phyloP scores from a whole-genome alignment of 2,888 invertebrate species.

The Dasysyrphus albostriatus region DNA sequence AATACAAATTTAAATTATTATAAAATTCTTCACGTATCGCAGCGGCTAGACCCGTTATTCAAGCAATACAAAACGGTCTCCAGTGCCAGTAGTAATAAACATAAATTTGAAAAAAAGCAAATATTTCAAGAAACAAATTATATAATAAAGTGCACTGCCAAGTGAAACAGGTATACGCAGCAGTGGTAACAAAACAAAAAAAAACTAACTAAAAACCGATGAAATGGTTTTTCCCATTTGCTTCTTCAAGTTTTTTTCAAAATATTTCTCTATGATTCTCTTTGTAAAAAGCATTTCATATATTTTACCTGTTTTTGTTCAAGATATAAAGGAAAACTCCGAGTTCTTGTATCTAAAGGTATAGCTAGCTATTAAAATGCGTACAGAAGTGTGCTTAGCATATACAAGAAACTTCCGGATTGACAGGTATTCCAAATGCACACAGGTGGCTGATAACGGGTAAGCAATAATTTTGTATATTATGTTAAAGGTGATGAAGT shows the following conservation, averaged over 20 bases:
- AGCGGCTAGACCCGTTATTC: constrained; percentile 62
- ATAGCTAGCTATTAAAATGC: constrained; percentile 23
- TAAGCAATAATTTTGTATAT: constrained; percentile 27
- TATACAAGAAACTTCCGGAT: constrained; percentile 70
- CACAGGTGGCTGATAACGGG: constrained; percentile 48
- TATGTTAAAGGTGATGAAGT: neutral
- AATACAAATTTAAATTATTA: constrained; percentile 48
- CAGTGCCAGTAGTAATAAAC: constrained; percentile 40
- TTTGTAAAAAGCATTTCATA: constrained; percentile 36
- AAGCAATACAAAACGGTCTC: constrained; percentile 56
- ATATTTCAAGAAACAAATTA: constrained; percentile 56
- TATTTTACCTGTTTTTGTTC: constrained; percentile 60
- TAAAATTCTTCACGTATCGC: constrained; percentile 53
- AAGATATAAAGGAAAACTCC: constrained; percentile 38
- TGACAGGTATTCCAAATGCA: constrained; percentile 64
- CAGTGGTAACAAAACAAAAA: neutral
- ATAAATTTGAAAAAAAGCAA: constrained; percentile 3
- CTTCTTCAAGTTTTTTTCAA: constrained; percentile 32
- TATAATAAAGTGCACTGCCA: constrained; percentile 54
- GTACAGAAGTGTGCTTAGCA: constrained; percentile 36
- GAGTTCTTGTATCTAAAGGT: constrained; percentile 49
- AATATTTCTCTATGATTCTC: constrained; percentile 46
- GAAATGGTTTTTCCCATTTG: constrained; percentile 46
- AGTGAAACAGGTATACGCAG: constrained; percentile 48
- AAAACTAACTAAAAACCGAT: neutral